Base-by-base conservation (phyloP, 2,888 invertebrate species). In the Microplitis manilae region DNA sequence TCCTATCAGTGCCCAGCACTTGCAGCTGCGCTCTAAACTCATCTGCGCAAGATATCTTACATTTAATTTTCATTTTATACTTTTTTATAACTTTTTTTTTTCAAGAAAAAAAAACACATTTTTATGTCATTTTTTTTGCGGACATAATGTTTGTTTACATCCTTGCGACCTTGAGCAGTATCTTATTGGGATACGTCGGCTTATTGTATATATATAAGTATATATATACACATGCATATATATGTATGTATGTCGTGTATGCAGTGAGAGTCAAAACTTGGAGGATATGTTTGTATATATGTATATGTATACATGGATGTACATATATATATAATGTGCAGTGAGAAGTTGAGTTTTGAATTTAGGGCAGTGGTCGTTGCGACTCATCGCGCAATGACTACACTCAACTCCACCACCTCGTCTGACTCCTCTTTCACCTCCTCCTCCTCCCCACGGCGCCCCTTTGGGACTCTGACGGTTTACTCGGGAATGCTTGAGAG, bases 21-120 rank as follows among this genome's bases (percentile, higher is more conserved):
- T 82, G 82, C 82, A 81, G 80, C 82, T 81, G 82, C 81, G 80
- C 81, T 78, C 74, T 80, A 76, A 80, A 80, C 80, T 77, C 77
- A 75, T 79, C 67, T 74, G 73, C 67, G 76, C 68, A 59, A 76
- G 20, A 67, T 79, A 40, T 17, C 41, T 60, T 69, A 71, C 61
- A 62, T 68, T 39, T 20, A 39, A 30, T 72, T n/a, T 71, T 50
- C 41, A 65, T 40, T 67, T 64, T 68, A 61, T 71, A 41, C 68
- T 39, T 72, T 30, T 30, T 30, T 62, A 72, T 61, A 38, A 61
- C 30, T 70, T 59, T 72, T 38, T 60, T 38, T 60, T 60, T 17
- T n/a, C 60, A 59, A 30, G 20, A 38, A 65, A 50, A 41, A 64
- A 41, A 65, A 20, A 38, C 7, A 30, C 30, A 30, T 20, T 65